These are phyloP conservation scores for Agonopterix arenella DNA, from an alignment of 2,888 invertebrate genomes.

Conservation along the genomic window DNA sequence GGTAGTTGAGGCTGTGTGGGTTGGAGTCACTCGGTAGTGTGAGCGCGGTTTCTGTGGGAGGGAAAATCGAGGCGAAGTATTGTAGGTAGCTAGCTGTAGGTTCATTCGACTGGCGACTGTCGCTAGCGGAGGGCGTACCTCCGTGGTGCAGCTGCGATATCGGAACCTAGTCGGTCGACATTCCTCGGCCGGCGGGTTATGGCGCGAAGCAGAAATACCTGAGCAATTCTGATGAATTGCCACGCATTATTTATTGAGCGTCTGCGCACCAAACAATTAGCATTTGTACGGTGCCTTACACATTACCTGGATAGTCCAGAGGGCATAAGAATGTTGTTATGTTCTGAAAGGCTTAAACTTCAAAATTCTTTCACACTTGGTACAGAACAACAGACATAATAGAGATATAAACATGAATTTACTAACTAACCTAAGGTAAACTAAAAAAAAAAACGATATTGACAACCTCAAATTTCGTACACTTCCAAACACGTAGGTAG, in stretches of 20 bases:
- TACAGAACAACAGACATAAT: too few species aligned
- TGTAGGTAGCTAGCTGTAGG: background rate
- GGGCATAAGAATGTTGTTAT: background rate
- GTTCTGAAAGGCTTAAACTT: background rate
- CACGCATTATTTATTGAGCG: conserved; percentile 50
- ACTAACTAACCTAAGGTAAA: too few species aligned
- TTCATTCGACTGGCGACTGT: conserved; percentile 38
- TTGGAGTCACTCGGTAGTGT: conserved; percentile 36
- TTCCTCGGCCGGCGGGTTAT: conserved; percentile 58
- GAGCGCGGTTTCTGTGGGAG: conserved; percentile 45
- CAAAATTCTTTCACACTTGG: background rate
- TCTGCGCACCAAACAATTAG: conserved; percentile 28
- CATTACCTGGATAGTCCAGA: background rate
- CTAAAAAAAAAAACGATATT: too few species aligned
- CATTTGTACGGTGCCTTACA: conserved; percentile 4
- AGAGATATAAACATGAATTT: too few species aligned
- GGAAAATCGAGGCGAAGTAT: conserved; percentile 31
- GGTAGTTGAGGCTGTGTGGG: conserved; percentile 20
- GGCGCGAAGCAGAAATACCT: conserved; percentile 69
- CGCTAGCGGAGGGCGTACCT: conserved; percentile 30
- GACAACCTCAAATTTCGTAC: too few species aligned
- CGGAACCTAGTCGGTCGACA: conserved; percentile 59
- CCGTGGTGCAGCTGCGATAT: conserved; percentile 25
- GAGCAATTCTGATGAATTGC: conserved; percentile 63
- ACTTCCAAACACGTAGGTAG: background rate